phyloP scores from a whole-genome alignment of 2,888 invertebrate species.

The Conistra vaccinii region DNA sequence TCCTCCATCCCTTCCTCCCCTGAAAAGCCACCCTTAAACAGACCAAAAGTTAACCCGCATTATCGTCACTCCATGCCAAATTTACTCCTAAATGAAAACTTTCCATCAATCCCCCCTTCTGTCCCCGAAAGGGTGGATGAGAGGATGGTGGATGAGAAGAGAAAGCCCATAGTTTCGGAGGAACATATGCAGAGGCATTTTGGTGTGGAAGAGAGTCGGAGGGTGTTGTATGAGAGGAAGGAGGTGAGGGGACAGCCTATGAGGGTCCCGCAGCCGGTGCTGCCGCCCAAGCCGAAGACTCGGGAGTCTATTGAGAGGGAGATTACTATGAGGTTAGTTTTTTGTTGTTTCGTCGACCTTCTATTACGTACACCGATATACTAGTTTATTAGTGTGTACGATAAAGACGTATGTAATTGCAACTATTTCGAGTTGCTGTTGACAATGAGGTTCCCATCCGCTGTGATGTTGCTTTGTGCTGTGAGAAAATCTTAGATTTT shows the following conservation, averaged over 20 bases:
- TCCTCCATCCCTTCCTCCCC: constrained; percentile 79
- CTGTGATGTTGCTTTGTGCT: no score
- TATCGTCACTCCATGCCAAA: constrained; percentile 90
- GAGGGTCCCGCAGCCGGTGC: constrained; percentile 73
- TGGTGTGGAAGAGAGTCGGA: constrained; percentile 86
- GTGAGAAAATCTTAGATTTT: no score
- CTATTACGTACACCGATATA: no score
- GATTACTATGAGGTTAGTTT: constrained; percentile 86
- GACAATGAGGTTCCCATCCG: no score
- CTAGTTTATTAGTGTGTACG: no score
- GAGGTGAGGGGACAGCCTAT: constrained; percentile 69
- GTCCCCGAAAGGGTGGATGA: constrained; percentile 73
- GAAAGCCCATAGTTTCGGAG: constrained; percentile 87
- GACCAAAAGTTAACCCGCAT: constrained; percentile 73
- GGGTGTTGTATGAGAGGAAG: constrained; percentile 81
- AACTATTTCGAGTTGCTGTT: no score
- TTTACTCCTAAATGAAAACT: constrained; percentile 82
- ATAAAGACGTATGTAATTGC: no score
- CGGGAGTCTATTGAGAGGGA: constrained; percentile 87
- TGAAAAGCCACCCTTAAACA: constrained; percentile 80
- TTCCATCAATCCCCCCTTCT: constrained; percentile 72
- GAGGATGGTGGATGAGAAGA: constrained; percentile 79
- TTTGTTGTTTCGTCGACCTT: no score
- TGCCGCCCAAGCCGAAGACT: constrained; percentile 85
- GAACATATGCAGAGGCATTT: constrained; percentile 88